phyloP scores from a whole-genome alignment of 1,140 invertebrate species.

The Penaeus vannamei region DNA sequence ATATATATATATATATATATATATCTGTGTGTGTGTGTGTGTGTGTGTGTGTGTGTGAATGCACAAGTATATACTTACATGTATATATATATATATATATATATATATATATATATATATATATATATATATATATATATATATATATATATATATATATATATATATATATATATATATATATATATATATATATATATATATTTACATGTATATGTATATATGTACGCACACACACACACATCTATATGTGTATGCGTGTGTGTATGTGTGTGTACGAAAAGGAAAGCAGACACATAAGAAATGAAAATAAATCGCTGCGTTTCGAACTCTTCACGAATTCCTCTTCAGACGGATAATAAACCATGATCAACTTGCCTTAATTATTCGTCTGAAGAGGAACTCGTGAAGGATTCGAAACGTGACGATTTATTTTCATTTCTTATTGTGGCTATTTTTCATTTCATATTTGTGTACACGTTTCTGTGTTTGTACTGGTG shows the following conservation, averaged over 20 bases:
- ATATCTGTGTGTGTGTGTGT: too few relatives aligned
- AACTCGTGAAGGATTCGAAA: too few relatives aligned
- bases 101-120: background rate
- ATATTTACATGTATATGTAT: background rate
- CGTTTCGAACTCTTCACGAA: too few relatives aligned
- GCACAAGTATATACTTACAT: background rate
- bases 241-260: background rate
- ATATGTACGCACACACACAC: background rate
- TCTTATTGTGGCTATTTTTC: too few relatives aligned
- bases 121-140: background rate
- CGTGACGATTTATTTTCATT: too few relatives aligned
- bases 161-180: background rate
- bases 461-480: background rate
- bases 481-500: background rate
- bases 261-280: background rate
- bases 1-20: too few relatives aligned
- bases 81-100: constrained; percentile 6
- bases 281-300: too few relatives aligned
- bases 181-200: constrained; percentile 12
- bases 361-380: too few relatives aligned
- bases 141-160: background rate
- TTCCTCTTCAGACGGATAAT: too few relatives aligned
- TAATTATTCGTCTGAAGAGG: too few relatives aligned
- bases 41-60: background rate
- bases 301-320: too few relatives aligned